Percentiles rank a stretch among this genome's conserved stretches.
These are phyloP conservation scores for Verasper variegatus DNA, from an alignment of 2,113 vertebrate species.

Conservation along the genomic window DNA sequence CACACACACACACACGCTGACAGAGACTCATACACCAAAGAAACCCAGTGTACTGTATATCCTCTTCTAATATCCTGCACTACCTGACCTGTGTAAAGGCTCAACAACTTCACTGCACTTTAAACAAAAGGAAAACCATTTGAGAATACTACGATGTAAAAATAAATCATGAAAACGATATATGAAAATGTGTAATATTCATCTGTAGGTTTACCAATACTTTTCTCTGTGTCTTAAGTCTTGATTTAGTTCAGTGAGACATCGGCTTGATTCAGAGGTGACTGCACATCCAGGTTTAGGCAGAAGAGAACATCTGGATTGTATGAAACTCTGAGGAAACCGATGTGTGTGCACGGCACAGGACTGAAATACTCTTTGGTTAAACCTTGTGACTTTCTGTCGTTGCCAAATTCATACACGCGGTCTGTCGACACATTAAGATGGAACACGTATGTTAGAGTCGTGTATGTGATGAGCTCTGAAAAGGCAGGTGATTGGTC, in stretches of 20 bases:
- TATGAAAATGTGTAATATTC: too few species aligned
- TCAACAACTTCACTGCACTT: conserved; percentile 5
- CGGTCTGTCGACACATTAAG: conserved; percentile 12
- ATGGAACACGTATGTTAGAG: background rate
- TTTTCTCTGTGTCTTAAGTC: background rate
- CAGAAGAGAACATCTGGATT: conserved; percentile 4
- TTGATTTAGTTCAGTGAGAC: conserved; percentile 12
- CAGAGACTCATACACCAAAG: conserved; percentile 1
- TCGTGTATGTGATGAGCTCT: background rate
- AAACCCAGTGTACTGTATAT: too few species aligned
- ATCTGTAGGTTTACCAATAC: background rate
- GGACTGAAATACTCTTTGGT: conserved; percentile 55
- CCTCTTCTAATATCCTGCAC: background rate
- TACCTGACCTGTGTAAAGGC: background rate
- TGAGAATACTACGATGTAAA: background rate
- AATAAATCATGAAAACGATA: too few species aligned
- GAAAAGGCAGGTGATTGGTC: background rate
- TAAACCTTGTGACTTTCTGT: conserved; percentile 16
- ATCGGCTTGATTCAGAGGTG: conserved; percentile 16
- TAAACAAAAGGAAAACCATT: conserved; percentile 10
- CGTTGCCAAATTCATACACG: conserved; percentile 5
- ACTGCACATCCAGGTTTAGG: conserved; percentile 1
- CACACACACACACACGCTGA: background rate
- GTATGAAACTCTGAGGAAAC: background rate
- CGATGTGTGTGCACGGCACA: background rate